Evolutionary conservation across 37 sponge, comb jelly and placozoan genomes (phyloP).

Genomic region (Aplysina aerophoba): DNA sequence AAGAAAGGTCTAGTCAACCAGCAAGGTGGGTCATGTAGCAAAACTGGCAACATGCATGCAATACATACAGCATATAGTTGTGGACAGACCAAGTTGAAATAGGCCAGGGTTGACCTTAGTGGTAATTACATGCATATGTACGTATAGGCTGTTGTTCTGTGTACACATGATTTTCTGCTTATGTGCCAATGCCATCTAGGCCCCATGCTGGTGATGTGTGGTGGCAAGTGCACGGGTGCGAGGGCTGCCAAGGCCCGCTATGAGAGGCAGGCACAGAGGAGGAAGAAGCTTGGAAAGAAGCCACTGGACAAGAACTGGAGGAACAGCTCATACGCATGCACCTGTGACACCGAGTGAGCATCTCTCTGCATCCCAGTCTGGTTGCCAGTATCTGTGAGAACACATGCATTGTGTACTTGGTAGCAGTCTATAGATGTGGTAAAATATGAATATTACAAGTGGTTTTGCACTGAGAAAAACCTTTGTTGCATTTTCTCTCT

Average conservation of each 20-base stretch:
- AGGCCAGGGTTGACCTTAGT: too few relatives aligned
- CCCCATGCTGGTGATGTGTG: slow-evolving; percentile 67
- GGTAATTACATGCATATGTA: too few relatives aligned
- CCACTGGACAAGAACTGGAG: slow-evolving; percentile 73
- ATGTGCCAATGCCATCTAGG: slow-evolving; percentile 15
- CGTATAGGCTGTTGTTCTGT: too few relatives aligned
- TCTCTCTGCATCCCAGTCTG: neutral
- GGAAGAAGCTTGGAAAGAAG: slow-evolving; percentile 61
- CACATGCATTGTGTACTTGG: neutral
- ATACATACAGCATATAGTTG: neutral
- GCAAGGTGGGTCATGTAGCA: neutral
- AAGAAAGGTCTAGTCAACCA: slow-evolving; percentile 52
- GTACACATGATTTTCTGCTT: too few relatives aligned
- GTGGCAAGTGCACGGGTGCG: slow-evolving; percentile 79
- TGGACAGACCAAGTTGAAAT: too few relatives aligned
- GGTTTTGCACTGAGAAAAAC: too few relatives aligned
- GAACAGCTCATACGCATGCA: slow-evolving; percentile 74
- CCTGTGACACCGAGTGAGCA: slow-evolving; percentile 75
- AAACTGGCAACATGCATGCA: neutral
- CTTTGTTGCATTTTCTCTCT: too few relatives aligned
- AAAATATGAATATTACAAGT: neutral
- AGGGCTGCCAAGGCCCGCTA: slow-evolving; percentile 61
- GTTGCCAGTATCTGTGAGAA: neutral
- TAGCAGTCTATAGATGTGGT: neutral
- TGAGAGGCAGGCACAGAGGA: slow-evolving; percentile 48